Base-by-base conservation (phyloP, 2,888 invertebrate genomes). In the Lasioglossum pauxillum region DNA sequence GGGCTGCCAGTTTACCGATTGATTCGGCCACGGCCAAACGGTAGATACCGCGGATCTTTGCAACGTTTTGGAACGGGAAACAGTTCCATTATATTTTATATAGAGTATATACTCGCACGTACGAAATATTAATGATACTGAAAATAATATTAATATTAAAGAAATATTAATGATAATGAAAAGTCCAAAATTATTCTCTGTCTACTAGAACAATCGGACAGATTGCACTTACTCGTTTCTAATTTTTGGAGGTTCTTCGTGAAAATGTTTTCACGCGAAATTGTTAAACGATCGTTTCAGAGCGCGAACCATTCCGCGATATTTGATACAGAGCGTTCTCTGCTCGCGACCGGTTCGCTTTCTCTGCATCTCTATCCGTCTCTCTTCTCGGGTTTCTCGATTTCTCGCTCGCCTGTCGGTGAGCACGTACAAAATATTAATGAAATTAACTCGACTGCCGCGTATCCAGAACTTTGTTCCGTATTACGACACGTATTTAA, bases 401-500 rank as follows among this genome's bases (percentile, higher is more conserved):
- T 8, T n/a, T 69, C 67, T 23, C 60, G 60, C 16, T 60, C 60
- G 31, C 31, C 64, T 16, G 27, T 44, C 23, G 53, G n/a, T 16
- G 27, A 27, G 38, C 27, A 35, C 67, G 64, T 67, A 27, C 44
- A 38, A 83, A 67, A 75, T 53, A 84, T 84, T 84, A 85, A 85
- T 85, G 67, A 85, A 84, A 84, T 80, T 69, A 85, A 23, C 46
- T 46, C 38, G 41, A 27, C 80, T 19, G 76, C 14, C 31, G 60
- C 53, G 82, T 64, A 27, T 38, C 46, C 0, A 44, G 44, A 35
- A 72, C 14, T 46, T 46, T 23, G 12, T 73, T 57, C 19, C n/a
- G 53, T 71, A 53, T 78, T 75, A 78, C 75, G 75, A 83, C 57
- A 27, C 46, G 69, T 46, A 64, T 75, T 83, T 79, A 79, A 84